Evolutionary conservation across 2,888 invertebrate species (phyloP).

Genomic region (Xestia xanthographa): DNA sequence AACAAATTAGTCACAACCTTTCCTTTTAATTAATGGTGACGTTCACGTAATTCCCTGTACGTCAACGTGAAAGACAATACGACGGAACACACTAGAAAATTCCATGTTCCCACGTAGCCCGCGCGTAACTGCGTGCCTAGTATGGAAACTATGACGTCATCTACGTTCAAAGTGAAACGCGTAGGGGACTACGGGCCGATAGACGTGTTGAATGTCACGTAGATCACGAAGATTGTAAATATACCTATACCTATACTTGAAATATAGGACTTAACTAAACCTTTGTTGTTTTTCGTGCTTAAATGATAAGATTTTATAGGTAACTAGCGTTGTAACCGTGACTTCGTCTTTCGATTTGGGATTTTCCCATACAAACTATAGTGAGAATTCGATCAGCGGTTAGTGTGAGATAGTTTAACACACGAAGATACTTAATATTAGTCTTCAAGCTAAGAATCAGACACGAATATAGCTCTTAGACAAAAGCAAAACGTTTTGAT

Average conservation of each 20-base stretch:
- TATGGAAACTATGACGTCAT: conserved; percentile 25
- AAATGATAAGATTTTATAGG: conserved; percentile 41
- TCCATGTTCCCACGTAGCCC: conserved; percentile 3
- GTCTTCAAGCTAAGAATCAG: not conserved
- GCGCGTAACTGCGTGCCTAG: not conserved
- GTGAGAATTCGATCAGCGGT: not conserved
- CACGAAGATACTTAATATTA: not conserved
- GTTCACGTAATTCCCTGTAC: conserved; percentile 30
- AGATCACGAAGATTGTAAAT: conserved; percentile 49
- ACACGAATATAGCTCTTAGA: not conserved
- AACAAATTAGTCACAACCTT: conserved; percentile 9
- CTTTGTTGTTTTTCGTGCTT: conserved; percentile 22
- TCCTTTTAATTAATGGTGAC: conserved; percentile 12
- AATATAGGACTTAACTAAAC: no score
- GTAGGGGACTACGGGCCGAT: not conserved
- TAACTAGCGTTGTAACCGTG: not conserved
- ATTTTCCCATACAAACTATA: not conserved
- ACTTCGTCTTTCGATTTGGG: not conserved
- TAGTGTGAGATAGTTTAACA: not conserved
- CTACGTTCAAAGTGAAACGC: conserved; percentile 6
- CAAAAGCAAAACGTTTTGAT: not conserved
- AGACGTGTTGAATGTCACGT: conserved; percentile 54
- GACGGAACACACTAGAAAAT: not conserved
- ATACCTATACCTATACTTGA: conserved; percentile 12
- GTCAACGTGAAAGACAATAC: conserved; percentile 2